A percentile compares a stretch with the other conserved stretches of the same genome.
These are phyloP conservation scores for Sialis lutaria DNA, from an alignment of 2,888 invertebrate species.

Conservation along the genomic window DNA sequence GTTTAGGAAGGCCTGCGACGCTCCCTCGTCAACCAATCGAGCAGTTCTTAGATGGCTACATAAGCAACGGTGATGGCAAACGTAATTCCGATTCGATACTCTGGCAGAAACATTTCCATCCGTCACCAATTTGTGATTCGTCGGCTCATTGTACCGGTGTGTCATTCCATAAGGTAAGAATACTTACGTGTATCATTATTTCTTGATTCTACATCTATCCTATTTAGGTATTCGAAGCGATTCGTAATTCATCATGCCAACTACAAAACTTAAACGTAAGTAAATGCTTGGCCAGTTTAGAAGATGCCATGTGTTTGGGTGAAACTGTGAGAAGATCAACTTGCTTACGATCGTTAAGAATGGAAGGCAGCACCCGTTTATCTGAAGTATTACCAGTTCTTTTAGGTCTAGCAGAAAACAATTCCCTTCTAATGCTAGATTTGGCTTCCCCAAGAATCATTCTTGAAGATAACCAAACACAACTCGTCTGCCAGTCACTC, in stretches of 20 bases:
- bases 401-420: conserved; percentile 32
- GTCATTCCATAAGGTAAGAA: conserved; percentile 12
- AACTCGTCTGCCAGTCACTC: conserved; percentile 28
- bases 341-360: conserved; percentile 31
- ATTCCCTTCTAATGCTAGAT: conserved; percentile 32
- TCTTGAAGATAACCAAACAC: conserved; percentile 31
- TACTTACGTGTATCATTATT: too few relatives aligned
- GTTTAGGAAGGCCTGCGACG: conserved; percentile 28
- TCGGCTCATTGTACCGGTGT: conserved; percentile 17
- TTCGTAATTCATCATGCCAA: conserved; percentile 29
- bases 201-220: too few relatives aligned
- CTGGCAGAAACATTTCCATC: conserved; percentile 30
- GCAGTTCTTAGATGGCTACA: conserved; percentile 20
- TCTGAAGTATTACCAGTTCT: conserved; percentile 35
- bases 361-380: conserved; percentile 33
- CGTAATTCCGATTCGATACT: conserved; percentile 34
- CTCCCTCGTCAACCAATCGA: conserved; percentile 29
- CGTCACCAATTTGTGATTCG: conserved; percentile 30
- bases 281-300: conserved; percentile 32
- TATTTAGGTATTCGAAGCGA: conserved; percentile 17
- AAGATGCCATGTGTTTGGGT: conserved; percentile 35
- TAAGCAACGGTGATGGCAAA: conserved; percentile 23
- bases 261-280: conserved; percentile 34
- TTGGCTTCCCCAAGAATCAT: conserved; percentile 32
- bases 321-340: conserved; percentile 32